Conservation (phyloP, 2,113 vertebrate genomes). For the Myotis davidii region DNA sequence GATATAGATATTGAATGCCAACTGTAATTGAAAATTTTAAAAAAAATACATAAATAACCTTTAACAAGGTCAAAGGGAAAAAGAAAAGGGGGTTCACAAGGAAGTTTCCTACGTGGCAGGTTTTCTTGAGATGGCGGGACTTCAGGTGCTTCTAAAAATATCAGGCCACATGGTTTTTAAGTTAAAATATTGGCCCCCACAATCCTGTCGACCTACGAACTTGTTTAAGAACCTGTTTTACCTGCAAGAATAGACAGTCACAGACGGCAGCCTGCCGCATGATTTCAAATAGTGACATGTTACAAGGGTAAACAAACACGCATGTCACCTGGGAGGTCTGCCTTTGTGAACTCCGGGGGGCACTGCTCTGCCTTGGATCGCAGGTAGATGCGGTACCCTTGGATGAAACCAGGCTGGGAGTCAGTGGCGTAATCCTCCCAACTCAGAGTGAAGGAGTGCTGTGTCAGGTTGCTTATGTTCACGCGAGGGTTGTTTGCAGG, state of each 20-base stretch:
- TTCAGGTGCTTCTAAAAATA: neutral
- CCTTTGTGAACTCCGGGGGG: conserved; percentile 62
- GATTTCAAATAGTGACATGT: neutral
- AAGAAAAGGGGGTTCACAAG: neutral
- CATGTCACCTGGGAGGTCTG: conserved; percentile 76
- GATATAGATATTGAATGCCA: neutral
- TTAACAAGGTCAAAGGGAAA: neutral
- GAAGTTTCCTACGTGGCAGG: neutral
- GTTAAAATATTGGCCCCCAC: neutral
- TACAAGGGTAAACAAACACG: neutral
- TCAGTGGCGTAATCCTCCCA: conserved; percentile 78
- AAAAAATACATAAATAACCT: neutral
- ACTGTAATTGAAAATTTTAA: neutral
- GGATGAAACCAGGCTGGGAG: conserved; percentile 81
- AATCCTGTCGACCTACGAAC: neutral
- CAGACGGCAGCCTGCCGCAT: neutral
- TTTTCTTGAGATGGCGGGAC: neutral
- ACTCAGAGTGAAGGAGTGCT: conserved; percentile 72
- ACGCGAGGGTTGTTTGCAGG: conserved; percentile 52
- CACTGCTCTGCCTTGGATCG: conserved; percentile 73
- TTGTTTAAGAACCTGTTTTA: neutral
- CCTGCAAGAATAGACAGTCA: neutral
- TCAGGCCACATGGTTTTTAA: neutral
- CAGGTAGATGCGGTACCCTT: conserved; percentile 84
- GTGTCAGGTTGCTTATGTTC: conserved; percentile 47